phyloP scores from a whole-genome alignment of 2,888 invertebrate species.

The Alloscopus bannaensis region DNA sequence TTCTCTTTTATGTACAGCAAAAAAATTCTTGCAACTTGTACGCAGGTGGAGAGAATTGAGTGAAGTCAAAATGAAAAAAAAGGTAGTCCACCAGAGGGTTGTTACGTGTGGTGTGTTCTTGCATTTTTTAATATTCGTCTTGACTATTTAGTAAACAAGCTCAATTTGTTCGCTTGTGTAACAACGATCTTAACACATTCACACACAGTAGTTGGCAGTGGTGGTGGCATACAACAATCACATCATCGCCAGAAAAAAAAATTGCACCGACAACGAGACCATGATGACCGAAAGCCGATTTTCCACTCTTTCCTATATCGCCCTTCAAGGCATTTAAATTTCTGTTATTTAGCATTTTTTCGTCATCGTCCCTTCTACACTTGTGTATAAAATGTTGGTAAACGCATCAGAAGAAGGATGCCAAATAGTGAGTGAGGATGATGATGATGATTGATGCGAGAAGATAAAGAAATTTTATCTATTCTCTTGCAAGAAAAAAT shows the following conservation, averaged over 20 bases:
- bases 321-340: constrained; percentile 32
- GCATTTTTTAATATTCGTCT: too few species aligned
- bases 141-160: constrained; percentile 25
- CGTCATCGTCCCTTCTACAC: constrained; percentile 6
- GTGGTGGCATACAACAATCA: background rate
- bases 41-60: too few species aligned
- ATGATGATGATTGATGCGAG: background rate
- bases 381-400: constrained; percentile 8
- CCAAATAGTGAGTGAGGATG: background rate
- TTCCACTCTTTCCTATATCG: constrained; percentile 24
- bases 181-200: background rate
- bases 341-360: too few species aligned
- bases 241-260: background rate
- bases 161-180: constrained; percentile 17
- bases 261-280: background rate
- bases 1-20: too few species aligned
- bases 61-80: too few species aligned
- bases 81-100: too few species aligned
- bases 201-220: too few species aligned
- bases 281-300: too few species aligned
- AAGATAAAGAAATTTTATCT: background rate
- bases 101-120: too few species aligned
- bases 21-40: too few species aligned
- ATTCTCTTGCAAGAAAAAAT: too few species aligned
- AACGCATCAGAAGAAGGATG: background rate